Evolutionary conservation across 1,140 invertebrate species (phyloP).

Genomic region (Helicorthomorpha holstii): DNA sequence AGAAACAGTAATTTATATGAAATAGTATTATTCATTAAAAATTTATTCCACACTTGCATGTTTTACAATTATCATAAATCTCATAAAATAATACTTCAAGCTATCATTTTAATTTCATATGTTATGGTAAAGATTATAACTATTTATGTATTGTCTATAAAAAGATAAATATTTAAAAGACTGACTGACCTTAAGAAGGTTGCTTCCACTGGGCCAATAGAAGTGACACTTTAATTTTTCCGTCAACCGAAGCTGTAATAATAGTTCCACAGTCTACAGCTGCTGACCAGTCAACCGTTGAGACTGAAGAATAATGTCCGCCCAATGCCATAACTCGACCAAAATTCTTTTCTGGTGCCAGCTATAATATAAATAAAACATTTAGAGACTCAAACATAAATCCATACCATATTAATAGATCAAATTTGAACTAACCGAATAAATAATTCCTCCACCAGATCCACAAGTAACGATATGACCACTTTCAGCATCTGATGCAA

Average conservation of each 20-base stretch:
- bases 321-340: conserved; percentile 28
- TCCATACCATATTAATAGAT: not conserved
- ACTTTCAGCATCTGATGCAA: conserved; percentile 40
- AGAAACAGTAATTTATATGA: too few species aligned
- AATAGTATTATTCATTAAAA: too few species aligned
- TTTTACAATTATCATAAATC: too few species aligned
- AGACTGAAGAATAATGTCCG: conserved; percentile 34
- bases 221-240: conserved; percentile 40
- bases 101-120: too few species aligned
- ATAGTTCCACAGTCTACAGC: conserved; percentile 42
- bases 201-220: conserved; percentile 29
- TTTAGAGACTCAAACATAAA: not conserved
- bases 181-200: too few species aligned
- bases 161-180: too few species aligned
- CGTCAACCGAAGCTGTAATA: conserved; percentile 40
- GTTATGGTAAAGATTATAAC: too few species aligned
- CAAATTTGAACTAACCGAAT: conserved; percentile 30
- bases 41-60: too few species aligned
- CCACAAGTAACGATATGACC: conserved; percentile 40
- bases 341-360: not conserved
- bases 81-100: too few species aligned
- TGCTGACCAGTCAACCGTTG: conserved; percentile 45
- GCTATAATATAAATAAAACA: not conserved
- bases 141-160: too few species aligned
- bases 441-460: conserved; percentile 36